Conservation (phyloP, 1,140 invertebrate genomes). For the Drosophila kohkoa region DNA sequence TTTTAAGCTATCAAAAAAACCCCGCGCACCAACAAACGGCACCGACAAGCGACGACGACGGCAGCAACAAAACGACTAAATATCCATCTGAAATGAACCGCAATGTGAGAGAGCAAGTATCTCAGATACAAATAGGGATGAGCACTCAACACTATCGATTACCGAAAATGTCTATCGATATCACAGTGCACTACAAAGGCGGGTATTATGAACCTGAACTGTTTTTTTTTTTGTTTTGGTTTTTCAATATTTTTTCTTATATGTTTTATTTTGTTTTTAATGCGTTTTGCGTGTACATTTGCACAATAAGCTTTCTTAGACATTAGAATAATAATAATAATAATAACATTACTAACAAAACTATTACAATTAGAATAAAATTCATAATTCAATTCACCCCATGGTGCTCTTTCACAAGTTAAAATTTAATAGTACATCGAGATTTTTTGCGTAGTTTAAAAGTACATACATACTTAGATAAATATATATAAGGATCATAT, state of each 20-base stretch:
- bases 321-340: slow-evolving; percentile 65
- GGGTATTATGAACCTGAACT: background rate
- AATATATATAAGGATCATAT: slow-evolving; percentile 49
- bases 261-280: slow-evolving; percentile 76
- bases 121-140: slow-evolving; percentile 58
- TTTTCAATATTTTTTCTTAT: slow-evolving; percentile 56
- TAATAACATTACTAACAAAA: slow-evolving; percentile 83
- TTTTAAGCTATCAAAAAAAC: slow-evolving; percentile 66
- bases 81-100: slow-evolving; percentile 58
- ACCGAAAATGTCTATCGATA: slow-evolving; percentile 27
- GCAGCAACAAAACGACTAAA: slow-evolving; percentile 72
- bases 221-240: background rate
- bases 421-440: slow-evolving; percentile 82
- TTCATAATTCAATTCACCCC: slow-evolving; percentile 74
- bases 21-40: slow-evolving; percentile 66
- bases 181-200: background rate
- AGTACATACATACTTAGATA: slow-evolving; percentile 55
- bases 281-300: slow-evolving; percentile 81
- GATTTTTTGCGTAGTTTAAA: slow-evolving; percentile 75
- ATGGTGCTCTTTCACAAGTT: slow-evolving; percentile 53
- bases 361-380: slow-evolving; percentile 81
- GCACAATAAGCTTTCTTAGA: slow-evolving; percentile 78
- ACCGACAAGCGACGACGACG: slow-evolving; percentile 71
- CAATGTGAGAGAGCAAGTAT: slow-evolving; percentile 37
- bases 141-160: slow-evolving; percentile 38